Conservation (phyloP, 2,888 invertebrate genomes). For the Spodoptera picta region DNA sequence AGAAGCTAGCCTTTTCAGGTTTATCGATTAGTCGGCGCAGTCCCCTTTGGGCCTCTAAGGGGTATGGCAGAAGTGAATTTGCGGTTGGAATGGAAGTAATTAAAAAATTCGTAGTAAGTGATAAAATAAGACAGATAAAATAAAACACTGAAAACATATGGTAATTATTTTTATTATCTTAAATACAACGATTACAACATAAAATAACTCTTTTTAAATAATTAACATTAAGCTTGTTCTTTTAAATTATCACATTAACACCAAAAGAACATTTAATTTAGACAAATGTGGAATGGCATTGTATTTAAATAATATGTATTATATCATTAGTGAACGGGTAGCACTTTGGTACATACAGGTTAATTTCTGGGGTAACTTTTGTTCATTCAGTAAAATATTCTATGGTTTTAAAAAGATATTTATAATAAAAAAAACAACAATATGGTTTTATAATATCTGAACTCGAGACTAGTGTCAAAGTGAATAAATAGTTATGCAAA, state of each 20-base stretch:
- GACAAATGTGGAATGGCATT: conserved; percentile 81
- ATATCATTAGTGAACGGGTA: conserved; percentile 48
- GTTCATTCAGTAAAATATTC: conserved; percentile 31
- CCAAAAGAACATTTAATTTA: conserved; percentile 78
- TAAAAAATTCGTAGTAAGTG: too few species aligned
- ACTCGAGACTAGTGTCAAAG: conserved; percentile 15
- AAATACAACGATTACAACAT: conserved; percentile 87
- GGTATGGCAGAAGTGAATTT: too few species aligned
- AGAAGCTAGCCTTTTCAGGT: too few species aligned
- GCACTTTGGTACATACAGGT: conserved; percentile 68
- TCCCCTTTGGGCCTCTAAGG: too few species aligned
- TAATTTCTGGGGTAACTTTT: conserved; percentile 58
- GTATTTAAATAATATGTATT: conserved; percentile 34
- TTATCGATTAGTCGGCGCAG: too few species aligned
- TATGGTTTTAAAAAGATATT: conserved; percentile 34
- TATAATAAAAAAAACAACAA: conserved; percentile 29
- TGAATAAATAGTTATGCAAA: conserved; percentile 4
- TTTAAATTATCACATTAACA: conserved; percentile 83
- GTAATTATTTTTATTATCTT: conserved; percentile 81
- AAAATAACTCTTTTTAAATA: conserved; percentile 85
- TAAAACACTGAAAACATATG: conserved; percentile 47
- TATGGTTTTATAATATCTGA: conserved; percentile 18
- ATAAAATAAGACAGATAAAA: background rate
- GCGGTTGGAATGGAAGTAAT: too few species aligned
- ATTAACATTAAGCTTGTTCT: conserved; percentile 87